These are phyloP conservation scores for Egretta garzetta DNA, from an alignment of 2,113 vertebrate genomes.

Conservation along the genomic window DNA sequence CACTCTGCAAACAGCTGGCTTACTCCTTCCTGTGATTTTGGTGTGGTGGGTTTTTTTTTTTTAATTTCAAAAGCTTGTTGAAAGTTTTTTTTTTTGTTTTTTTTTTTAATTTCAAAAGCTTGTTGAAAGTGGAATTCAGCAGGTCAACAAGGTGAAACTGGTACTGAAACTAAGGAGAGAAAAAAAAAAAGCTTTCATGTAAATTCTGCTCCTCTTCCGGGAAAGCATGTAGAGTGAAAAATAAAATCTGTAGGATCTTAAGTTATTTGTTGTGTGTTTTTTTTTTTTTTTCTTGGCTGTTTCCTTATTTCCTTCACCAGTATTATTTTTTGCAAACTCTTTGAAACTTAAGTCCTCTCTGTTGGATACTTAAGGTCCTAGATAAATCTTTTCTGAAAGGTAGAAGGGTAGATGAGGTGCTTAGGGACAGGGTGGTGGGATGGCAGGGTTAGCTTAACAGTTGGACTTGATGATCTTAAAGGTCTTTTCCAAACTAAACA, in stretches of 20 bases:
- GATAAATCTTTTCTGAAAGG: neutral
- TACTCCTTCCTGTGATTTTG: rapidly evolving
- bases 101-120: neutral
- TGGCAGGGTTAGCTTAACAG: too few species aligned
- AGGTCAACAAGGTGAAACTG: rapidly evolving
- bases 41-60: neutral
- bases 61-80: neutral
- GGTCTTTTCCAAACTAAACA: too few species aligned
- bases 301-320: neutral
- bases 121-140: neutral
- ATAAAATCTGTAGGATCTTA: neutral
- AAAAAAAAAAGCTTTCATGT: rapidly evolving
- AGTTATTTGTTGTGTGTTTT: neutral
- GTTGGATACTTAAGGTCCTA: too few species aligned
- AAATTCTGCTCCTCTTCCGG: neutral
- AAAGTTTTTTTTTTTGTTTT: too few species aligned
- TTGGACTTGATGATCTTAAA: too few species aligned
- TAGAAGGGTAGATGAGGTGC: too few species aligned
- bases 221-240: neutral
- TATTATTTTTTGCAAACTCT: neutral
- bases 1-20: neutral
- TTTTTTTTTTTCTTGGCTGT: neutral
- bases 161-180: neutral
- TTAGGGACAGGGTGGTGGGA: too few species aligned
- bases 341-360: neutral